These are phyloP conservation scores for Nebria ingens DNA, from an alignment of 1,140 invertebrate species.

Conservation along the genomic window DNA sequence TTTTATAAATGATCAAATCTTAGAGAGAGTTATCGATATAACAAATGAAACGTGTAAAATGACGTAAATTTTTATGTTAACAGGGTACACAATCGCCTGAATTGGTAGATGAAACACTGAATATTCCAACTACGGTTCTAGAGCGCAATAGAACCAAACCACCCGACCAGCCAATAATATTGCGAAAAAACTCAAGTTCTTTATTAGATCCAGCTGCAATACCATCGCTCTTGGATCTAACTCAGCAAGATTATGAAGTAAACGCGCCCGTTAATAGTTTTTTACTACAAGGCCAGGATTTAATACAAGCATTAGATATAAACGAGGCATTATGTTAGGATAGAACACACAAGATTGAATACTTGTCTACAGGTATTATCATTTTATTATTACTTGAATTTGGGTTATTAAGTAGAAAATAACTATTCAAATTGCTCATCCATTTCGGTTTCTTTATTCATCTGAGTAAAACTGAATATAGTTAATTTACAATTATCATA, in stretches of 20 bases:
- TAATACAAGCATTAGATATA: constrained; percentile 40
- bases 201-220: constrained; percentile 35
- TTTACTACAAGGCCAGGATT: constrained; percentile 41
- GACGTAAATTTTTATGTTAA: not conserved
- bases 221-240: constrained; percentile 39
- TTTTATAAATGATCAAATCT: too few relatives aligned
- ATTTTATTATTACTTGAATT: too few relatives aligned
- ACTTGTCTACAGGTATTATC: too few relatives aligned
- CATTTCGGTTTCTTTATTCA: too few relatives aligned
- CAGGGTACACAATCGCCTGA: not conserved
- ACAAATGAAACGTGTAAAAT: too few relatives aligned
- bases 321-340: not conserved
- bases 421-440: too few relatives aligned
- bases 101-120: not conserved
- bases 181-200: constrained; percentile 33
- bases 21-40: too few relatives aligned
- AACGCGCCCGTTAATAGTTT: constrained; percentile 39
- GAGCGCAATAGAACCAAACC: not conserved
- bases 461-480: too few relatives aligned
- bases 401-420: too few relatives aligned
- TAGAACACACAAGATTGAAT: constrained; percentile 2
- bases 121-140: not conserved
- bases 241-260: constrained; percentile 44
- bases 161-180: not conserved
- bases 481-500: too few relatives aligned